A percentile compares a stretch with the other conserved stretches of the same genome.
Conservation (phyloP, 2,113 vertebrate species). For the Tychaedon coryphoeus region DNA sequence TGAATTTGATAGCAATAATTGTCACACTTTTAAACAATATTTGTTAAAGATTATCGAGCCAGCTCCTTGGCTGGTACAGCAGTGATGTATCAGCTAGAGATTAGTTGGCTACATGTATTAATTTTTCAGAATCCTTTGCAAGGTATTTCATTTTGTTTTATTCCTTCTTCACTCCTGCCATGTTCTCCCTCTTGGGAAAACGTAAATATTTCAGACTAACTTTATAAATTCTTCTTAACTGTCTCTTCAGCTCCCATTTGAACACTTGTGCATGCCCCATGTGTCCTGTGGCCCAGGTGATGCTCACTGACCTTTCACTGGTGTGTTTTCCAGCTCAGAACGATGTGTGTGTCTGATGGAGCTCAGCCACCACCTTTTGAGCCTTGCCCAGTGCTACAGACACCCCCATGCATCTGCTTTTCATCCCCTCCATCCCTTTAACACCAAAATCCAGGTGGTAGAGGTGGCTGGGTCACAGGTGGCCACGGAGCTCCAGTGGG, state of each 20-base stretch:
- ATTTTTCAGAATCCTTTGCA: slow-evolving; percentile 18
- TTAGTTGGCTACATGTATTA: background rate
- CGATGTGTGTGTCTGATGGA: background rate
- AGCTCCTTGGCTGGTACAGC: background rate
- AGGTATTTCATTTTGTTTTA: background rate
- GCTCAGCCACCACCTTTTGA: background rate
- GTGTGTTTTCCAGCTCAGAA: background rate
- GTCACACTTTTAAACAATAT: slow-evolving; percentile 32
- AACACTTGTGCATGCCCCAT: rapidly evolving
- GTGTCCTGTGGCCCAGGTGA: background rate
- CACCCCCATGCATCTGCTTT: background rate
- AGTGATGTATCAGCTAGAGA: background rate
- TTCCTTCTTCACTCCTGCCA: background rate
- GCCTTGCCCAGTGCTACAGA: background rate
- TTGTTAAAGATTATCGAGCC: background rate
- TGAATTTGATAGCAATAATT: slow-evolving; percentile 34
- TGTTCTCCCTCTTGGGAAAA: background rate
- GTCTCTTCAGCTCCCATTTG: background rate
- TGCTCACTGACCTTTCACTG: background rate
- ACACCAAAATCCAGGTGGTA: background rate
- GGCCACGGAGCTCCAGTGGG: rapidly evolving
- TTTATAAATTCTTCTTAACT: background rate
- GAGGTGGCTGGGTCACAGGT: background rate
- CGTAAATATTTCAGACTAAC: background rate
- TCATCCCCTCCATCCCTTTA: background rate